Percentiles rank a stretch among this genome's conserved stretches.
Evolutionary conservation across 2,888 invertebrate species (phyloP).

Genomic region (Cotesia congregata): DNA sequence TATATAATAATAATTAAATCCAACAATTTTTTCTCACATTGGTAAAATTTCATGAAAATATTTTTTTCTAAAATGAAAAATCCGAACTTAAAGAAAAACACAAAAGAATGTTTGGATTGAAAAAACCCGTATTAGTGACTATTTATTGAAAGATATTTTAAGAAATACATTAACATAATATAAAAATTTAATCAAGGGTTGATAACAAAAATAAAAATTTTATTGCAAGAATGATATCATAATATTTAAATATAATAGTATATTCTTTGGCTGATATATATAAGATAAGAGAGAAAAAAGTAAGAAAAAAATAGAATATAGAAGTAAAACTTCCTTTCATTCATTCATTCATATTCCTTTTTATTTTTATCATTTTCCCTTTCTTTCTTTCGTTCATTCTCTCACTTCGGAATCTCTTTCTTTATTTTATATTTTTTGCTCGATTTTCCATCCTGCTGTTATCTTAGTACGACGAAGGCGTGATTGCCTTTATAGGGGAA

Average conservation of each 20-base stretch:
- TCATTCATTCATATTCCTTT: conserved; percentile 44
- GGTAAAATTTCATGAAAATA: too few relatives aligned
- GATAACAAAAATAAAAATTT: background rate
- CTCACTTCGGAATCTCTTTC: conserved; percentile 10
- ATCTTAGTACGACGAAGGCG: conserved; percentile 69
- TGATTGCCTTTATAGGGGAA: conserved; percentile 71
- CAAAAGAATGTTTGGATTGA: too few relatives aligned
- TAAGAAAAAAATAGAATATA: conserved; percentile 10
- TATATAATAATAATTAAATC: too few relatives aligned
- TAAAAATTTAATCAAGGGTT: background rate
- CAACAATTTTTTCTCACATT: too few relatives aligned
- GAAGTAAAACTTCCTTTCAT: conserved; percentile 25
- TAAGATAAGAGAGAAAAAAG: conserved; percentile 5
- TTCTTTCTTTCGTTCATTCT: conserved; percentile 30
- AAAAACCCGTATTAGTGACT: too few relatives aligned
- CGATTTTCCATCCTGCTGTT: conserved; percentile 65
- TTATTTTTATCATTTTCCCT: conserved; percentile 30
- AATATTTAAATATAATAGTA: conserved; percentile 24
- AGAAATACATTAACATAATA: background rate
- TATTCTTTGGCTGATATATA: conserved; percentile 31
- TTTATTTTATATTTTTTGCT: conserved; percentile 52
- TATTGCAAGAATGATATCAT: background rate
- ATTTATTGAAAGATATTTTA: conserved; percentile 12
- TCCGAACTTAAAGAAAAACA: too few relatives aligned
- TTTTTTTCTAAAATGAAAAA: too few relatives aligned